Percentiles rank a stretch among this genome's conserved stretches.
Conservation (phyloP, 2,888 invertebrate species). For the Temnothorax unifasciatus region DNA sequence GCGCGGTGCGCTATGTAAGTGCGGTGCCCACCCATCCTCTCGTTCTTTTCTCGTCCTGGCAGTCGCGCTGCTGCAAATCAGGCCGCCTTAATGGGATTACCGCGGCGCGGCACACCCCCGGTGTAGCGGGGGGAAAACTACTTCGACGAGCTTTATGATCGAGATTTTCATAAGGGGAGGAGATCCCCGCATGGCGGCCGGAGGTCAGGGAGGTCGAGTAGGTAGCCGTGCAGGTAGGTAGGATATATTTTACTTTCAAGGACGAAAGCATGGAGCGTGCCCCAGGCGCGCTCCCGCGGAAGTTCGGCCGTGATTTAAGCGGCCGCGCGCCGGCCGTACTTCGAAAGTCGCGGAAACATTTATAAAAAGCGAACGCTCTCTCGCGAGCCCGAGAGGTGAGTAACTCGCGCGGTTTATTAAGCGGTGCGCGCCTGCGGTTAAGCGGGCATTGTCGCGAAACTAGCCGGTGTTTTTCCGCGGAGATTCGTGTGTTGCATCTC, state of each 20-base stretch:
- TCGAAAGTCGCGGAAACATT: slow-evolving; percentile 50
- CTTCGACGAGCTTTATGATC: slow-evolving; percentile 57
- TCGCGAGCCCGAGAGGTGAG: slow-evolving; percentile 8
- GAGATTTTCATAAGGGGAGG: slow-evolving; percentile 58
- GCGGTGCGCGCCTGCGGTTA: not conserved
- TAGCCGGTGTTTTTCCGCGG: not conserved
- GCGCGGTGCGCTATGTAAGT: not conserved
- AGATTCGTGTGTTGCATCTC: not conserved
- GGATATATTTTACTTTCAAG: slow-evolving; percentile 43
- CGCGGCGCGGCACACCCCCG: slow-evolving; percentile 17
- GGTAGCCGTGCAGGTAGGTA: not conserved
- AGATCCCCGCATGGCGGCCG: not conserved
- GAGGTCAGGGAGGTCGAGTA: not conserved
- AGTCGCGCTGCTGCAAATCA: slow-evolving; percentile 65
- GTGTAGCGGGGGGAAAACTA: slow-evolving; percentile 11
- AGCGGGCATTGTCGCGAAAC: not conserved
- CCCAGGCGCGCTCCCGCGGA: slow-evolving; percentile 32
- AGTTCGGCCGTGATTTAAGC: slow-evolving; percentile 63
- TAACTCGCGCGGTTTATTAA: slow-evolving; percentile 48
- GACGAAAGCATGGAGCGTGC: not conserved
- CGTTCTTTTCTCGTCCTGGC: slow-evolving; percentile 37
- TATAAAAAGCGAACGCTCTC: slow-evolving; percentile 27
- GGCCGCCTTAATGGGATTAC: slow-evolving; percentile 65
- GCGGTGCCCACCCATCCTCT: slow-evolving; percentile 29
- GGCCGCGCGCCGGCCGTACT: slow-evolving; percentile 45